Evolutionary conservation across 2,797 vertebrate genomes (phyloP), one percentile per base, ranked within the genome.

Genomic region (Salmo trutta): DNA sequence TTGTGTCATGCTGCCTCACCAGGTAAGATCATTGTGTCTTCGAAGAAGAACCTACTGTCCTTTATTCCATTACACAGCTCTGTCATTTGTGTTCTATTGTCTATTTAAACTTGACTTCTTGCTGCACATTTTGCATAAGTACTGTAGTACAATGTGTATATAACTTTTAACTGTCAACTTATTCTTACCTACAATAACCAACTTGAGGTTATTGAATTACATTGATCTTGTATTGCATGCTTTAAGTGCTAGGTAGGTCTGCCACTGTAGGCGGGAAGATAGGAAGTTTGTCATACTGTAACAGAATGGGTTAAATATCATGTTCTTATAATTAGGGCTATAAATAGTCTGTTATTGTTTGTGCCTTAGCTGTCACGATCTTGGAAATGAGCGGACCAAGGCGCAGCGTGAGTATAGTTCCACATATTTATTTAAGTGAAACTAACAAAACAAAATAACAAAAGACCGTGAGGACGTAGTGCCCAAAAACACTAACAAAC

Each of bases 281-380:
- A 12, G n/a, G 59, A 62, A 8, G n/a, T 24, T 62, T 12, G 59
- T 62, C 59, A 62, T 62, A 81, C 72, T 68, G 75, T 81, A 75
- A 79, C 71, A 54, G 51, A 72, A 15, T 16, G 24, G 56, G 71
- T 64, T 36, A 78, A 81, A 78, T 74, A 68, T 66, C 74, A 82
- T 51, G 54, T 56, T 81, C 64, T 21, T 67, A 64, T 73, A 74
- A 76, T 74, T 41, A 12, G 36, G 16, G 36, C 75, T 76, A 76
- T 79, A 76, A 75, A 75, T 77, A 72, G 68, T 19, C 15, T 3
- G 54, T 74, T 77, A 74, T 74, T 3, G 52, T 70, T 5, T 47
- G 69, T 59, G 8, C 59, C 59, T 62, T 10, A 24, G 24, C 24
- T 24, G 24, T 24, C 24, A 24, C 24, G 24, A n/a, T n/a, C n/a